Evolutionary conservation across 2,797 vertebrate genomes (phyloP).

Genomic region (Cynopterus sphinx): DNA sequence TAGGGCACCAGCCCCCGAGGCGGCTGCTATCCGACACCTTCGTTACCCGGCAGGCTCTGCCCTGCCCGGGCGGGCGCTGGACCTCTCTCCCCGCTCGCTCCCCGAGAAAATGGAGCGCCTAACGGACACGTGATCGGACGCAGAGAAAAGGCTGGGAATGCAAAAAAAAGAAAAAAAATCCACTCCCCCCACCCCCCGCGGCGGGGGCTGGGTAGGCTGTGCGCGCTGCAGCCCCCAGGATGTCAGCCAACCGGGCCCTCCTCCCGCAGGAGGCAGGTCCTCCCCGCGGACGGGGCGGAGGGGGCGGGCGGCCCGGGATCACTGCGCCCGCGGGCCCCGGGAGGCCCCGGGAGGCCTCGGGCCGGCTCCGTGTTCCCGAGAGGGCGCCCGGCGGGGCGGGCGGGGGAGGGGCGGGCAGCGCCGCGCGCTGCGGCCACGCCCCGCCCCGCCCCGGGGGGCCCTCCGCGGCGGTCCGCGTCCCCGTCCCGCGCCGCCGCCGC

Average conservation of each 20-base stretch:
- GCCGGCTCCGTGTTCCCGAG: not conserved
- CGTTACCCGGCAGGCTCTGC: conserved; percentile 42
- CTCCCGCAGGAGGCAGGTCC: no score
- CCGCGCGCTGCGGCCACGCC: not conserved
- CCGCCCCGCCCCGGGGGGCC: not conserved
- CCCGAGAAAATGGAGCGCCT: not conserved
- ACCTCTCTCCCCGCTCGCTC: not conserved
- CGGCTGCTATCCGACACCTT: conserved; percentile 29
- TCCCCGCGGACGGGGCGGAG: accelerated
- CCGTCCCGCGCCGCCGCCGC: not conserved
- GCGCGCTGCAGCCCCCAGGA: not conserved
- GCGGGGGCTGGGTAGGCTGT: accelerated
- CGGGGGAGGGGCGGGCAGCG: not conserved
- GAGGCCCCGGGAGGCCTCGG: not conserved
- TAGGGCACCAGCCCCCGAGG: not conserved
- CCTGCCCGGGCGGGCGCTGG: not conserved
- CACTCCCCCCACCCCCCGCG: no score
- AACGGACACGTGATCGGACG: not conserved
- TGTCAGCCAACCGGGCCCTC: no score
- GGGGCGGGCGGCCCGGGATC: not conserved
- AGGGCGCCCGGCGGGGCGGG: not conserved
- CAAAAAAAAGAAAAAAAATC: no score
- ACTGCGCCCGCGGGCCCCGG: not conserved
- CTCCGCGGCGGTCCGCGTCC: not conserved
- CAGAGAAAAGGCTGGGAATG: not conserved